Conservation (phyloP, 2,113 vertebrate species). For the Dasyurus viverrinus region DNA sequence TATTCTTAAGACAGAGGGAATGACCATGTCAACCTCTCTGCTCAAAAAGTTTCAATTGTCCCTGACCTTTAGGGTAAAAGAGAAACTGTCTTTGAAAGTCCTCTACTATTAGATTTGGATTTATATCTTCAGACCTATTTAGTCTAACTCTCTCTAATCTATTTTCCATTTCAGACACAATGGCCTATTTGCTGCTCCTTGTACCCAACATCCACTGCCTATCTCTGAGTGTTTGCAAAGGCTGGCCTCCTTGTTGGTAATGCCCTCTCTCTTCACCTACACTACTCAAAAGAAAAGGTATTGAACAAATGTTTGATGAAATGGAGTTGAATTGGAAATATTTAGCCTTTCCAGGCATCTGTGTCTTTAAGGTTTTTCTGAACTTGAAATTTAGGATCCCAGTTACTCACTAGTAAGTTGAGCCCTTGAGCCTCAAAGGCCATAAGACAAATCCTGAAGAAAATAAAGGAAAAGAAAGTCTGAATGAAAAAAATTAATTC, state of each 20-base stretch:
- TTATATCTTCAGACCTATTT: neutral
- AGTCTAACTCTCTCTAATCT: neutral
- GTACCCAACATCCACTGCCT: neutral
- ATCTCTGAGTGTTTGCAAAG: neutral
- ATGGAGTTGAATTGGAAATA: neutral
- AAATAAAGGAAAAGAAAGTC: neutral
- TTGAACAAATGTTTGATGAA: neutral
- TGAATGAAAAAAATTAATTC: neutral
- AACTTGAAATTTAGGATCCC: neutral
- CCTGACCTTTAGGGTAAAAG: neutral
- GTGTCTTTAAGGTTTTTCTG: neutral
- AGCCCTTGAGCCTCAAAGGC: conserved; percentile 21
- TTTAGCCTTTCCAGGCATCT: neutral
- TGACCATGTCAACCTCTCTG: neutral
- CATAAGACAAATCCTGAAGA: neutral
- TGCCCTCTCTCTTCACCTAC: neutral
- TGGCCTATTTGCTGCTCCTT: neutral
- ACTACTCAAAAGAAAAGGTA: neutral
- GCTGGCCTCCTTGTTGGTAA: neutral
- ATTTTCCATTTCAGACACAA: neutral
- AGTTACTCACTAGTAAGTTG: neutral
- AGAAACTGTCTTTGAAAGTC: neutral
- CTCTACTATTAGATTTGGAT: neutral
- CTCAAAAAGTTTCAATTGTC: neutral
- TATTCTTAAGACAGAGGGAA: neutral